phyloP scores from a whole-genome alignment of 2,888 invertebrate species.

The Odontothrips loti region DNA sequence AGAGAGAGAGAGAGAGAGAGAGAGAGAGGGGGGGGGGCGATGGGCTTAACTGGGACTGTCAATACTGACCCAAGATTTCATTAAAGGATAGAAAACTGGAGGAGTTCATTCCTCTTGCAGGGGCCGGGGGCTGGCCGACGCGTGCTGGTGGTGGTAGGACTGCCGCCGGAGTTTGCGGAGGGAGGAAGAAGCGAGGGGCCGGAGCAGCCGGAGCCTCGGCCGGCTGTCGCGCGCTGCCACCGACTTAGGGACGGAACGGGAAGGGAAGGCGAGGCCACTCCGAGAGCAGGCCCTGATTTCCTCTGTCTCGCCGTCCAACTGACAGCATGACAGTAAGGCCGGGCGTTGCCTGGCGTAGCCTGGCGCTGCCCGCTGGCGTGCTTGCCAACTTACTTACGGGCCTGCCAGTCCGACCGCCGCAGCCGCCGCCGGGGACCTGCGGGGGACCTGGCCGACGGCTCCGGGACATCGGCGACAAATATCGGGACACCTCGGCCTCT shows the following conservation, averaged over 20 bases:
- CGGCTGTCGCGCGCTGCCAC: not conserved
- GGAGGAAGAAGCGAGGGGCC: too few relatives aligned
- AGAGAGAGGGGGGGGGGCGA: not conserved
- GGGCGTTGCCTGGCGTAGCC: not conserved
- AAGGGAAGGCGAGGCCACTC: not conserved
- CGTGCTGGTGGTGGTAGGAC: too few relatives aligned
- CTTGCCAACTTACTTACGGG: conserved; percentile 6
- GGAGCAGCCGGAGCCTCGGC: not conserved
- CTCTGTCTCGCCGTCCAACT: not conserved
- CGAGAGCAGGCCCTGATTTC: not conserved
- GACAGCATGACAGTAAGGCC: conserved; percentile 21
- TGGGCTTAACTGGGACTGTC: conserved; percentile 22
- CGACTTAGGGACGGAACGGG: not conserved
- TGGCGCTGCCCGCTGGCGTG: not conserved
- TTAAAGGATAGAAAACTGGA: conserved; percentile 23
- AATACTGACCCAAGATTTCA: conserved; percentile 17
- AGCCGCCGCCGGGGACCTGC: not conserved
- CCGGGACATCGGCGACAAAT: too few relatives aligned
- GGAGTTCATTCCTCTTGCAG: not conserved
- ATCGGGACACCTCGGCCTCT: too few relatives aligned
- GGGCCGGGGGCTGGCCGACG: not conserved
- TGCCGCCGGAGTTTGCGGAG: not conserved
- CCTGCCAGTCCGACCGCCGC: too few relatives aligned
- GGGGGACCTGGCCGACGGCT: not conserved
- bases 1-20: conserved; percentile 5